These are phyloP conservation scores for Zoanthus gigantus DNA, from an alignment of 92 coral and sea anemone species.

Conservation along the genomic window DNA sequence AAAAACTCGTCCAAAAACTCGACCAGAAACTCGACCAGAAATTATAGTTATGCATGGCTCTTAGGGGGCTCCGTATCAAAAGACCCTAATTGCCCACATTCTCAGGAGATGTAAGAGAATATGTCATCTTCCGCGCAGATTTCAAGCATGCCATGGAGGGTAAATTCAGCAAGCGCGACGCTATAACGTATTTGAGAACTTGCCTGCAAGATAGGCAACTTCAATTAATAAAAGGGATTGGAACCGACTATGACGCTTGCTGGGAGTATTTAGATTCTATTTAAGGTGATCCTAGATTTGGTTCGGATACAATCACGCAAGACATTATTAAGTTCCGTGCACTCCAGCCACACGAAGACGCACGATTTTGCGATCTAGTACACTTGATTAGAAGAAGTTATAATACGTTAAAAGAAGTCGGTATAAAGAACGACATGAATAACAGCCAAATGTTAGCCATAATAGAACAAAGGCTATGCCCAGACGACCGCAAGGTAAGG, in stretches of 20 bases:
- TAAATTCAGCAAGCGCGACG: slow-evolving; percentile 56
- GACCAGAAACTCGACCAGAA: too few species aligned
- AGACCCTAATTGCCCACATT: slow-evolving; percentile 74
- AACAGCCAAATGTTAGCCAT: slow-evolving; percentile 49
- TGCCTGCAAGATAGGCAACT: slow-evolving; percentile 67
- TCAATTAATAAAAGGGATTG: slow-evolving; percentile 69
- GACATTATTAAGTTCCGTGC: too few species aligned
- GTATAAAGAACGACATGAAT: slow-evolving; percentile 34
- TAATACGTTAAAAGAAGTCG: slow-evolving; percentile 38
- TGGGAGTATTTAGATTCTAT: too few species aligned
- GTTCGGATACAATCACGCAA: too few species aligned
- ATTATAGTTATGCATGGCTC: too few species aligned
- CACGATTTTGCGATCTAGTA: too few species aligned
- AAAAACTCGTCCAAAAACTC: too few species aligned
- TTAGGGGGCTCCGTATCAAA: slow-evolving; percentile 45
- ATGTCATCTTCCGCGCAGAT: slow-evolving; percentile 5
- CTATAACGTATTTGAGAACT: slow-evolving; percentile 61
- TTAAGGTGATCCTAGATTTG: too few species aligned
- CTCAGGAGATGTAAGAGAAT: slow-evolving; percentile 6
- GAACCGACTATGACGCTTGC: slow-evolving; percentile 56
- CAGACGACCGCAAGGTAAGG: slow-evolving; percentile 57
- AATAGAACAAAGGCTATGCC: not conserved
- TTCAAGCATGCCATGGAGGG: slow-evolving; percentile 73
- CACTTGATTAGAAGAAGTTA: not conserved
- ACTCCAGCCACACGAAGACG: too few species aligned